Percentiles rank a stretch among this genome's conserved stretches.
phyloP scores from a whole-genome alignment of 2,888 invertebrate species.

The Agrenia bidenticulata region DNA sequence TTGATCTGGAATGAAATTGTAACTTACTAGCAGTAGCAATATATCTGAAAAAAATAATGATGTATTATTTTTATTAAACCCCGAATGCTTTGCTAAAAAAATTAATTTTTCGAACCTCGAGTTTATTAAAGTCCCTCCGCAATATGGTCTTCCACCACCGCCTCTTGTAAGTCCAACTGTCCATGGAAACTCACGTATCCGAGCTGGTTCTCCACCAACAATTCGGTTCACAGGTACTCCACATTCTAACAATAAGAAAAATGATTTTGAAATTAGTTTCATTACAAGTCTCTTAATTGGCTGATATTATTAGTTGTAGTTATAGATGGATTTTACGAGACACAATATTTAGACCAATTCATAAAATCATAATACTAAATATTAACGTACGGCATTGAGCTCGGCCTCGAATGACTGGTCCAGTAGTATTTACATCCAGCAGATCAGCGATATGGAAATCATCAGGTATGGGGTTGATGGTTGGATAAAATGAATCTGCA shows the following conservation, averaged over 20 bases:
- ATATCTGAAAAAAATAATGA: constrained; percentile 20
- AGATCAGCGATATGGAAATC: constrained; percentile 28
- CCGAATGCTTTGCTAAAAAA: neutral
- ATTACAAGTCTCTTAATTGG: no score
- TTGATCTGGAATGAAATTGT: no score
- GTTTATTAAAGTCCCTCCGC: constrained; percentile 44
- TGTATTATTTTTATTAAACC: neutral
- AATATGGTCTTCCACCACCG: constrained; percentile 36
- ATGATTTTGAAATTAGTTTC: neutral
- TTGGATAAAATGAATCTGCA: constrained; percentile 19
- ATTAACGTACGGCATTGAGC: constrained; percentile 41
- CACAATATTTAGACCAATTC: neutral
- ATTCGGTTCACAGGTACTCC: constrained; percentile 35
- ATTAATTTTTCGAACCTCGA: no score
- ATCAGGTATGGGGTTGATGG: constrained; percentile 27
- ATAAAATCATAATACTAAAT: no score
- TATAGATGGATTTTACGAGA: neutral
- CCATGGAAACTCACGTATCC: constrained; percentile 46
- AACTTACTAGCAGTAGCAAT: constrained; percentile 40
- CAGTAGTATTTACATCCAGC: constrained; percentile 31
- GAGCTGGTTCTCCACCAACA: constrained; percentile 43
- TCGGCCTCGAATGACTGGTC: constrained; percentile 30
- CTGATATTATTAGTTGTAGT: no score
- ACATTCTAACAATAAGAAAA: no score
- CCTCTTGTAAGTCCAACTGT: constrained; percentile 43